phyloP scores from a whole-genome alignment of 2,888 invertebrate genomes.

The Diarsia rubi region DNA sequence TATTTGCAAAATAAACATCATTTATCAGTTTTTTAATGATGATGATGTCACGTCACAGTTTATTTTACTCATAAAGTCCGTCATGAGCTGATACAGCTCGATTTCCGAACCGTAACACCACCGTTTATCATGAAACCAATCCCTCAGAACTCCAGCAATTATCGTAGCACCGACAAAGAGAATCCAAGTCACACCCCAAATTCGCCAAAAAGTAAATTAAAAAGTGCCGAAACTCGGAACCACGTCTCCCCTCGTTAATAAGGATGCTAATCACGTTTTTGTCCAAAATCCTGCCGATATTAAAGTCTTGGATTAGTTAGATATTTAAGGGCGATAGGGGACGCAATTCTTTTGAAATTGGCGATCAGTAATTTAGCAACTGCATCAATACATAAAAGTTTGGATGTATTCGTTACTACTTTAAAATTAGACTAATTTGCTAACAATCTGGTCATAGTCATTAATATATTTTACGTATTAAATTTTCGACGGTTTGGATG shows the following conservation, averaged over 20 bases:
- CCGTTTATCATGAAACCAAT: slow-evolving; percentile 20
- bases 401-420: too few relatives aligned
- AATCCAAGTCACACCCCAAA: slow-evolving; percentile 25
- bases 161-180: slow-evolving; percentile 41
- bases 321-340: slow-evolving; percentile 7
- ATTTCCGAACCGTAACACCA: background rate
- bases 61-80: background rate
- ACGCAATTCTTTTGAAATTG: background rate
- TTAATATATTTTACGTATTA: too few relatives aligned
- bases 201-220: slow-evolving; percentile 52
- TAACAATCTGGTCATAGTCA: too few relatives aligned
- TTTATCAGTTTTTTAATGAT: too few relatives aligned
- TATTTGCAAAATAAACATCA: too few relatives aligned
- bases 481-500: too few relatives aligned
- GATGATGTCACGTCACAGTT: background rate
- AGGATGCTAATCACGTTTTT: slow-evolving; percentile 65
- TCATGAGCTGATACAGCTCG: background rate
- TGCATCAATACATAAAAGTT: too few relatives aligned
- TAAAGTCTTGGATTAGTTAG: slow-evolving; percentile 39
- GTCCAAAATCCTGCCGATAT: slow-evolving; percentile 50
- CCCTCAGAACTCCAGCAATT: slow-evolving; percentile 40
- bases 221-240: slow-evolving; percentile 48
- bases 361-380: background rate
- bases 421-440: too few relatives aligned
- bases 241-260: slow-evolving; percentile 50